Evolutionary conservation across 2,888 invertebrate species (phyloP).

Genomic region (Yponomeuta evonymella): DNA sequence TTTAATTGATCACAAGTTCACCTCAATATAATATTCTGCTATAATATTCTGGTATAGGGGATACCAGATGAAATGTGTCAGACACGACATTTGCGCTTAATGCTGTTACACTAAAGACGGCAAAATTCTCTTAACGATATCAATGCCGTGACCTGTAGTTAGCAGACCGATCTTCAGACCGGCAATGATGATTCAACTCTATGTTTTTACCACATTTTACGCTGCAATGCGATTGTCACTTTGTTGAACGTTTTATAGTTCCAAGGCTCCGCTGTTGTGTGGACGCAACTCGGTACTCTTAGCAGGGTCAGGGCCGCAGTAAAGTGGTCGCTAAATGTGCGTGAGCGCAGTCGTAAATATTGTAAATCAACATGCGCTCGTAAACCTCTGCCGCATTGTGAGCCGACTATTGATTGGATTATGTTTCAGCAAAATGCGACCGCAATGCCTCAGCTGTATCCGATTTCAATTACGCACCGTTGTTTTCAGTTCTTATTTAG

Average conservation of each 20-base stretch:
- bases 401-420: slow-evolving; percentile 58
- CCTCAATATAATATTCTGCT: no score
- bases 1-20: no score
- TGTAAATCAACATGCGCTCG: slow-evolving; percentile 51
- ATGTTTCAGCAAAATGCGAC: slow-evolving; percentile 39
- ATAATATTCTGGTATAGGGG: no score
- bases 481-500: slow-evolving; percentile 24
- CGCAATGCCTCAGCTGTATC: slow-evolving; percentile 34
- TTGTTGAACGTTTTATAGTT: background rate
- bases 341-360: slow-evolving; percentile 57
- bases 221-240: no score
- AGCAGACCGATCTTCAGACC: no score
- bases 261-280: background rate
- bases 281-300: background rate
- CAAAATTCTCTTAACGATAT: no score
- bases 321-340: slow-evolving; percentile 39
- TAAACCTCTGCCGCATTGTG: slow-evolving; percentile 51
- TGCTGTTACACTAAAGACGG: no score
- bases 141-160: no score
- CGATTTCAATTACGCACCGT: slow-evolving; percentile 48
- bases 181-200: no score
- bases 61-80: no score
- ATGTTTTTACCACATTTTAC: no score
- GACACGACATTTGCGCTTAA: no score
- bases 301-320: slow-evolving; percentile 40